These are phyloP conservation scores for Caprella mutica DNA, from an alignment of 2,888 invertebrate genomes.

Conservation along the genomic window DNA sequence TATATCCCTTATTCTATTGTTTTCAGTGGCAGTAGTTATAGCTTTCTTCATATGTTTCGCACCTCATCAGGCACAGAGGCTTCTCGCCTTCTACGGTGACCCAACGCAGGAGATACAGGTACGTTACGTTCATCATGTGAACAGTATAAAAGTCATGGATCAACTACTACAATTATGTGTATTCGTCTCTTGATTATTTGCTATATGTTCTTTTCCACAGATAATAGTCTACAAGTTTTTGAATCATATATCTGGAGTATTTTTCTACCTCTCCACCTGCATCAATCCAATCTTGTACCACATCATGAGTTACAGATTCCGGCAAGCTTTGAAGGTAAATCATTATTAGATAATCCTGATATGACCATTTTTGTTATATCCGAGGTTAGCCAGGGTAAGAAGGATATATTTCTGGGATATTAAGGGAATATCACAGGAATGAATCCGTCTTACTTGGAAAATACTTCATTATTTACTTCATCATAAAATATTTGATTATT, in stretches of 20 bases:
- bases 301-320: conserved; percentile 87
- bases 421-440: too few relatives aligned
- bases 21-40: conserved; percentile 46
- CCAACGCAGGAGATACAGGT: conserved; percentile 34
- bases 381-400: too few relatives aligned
- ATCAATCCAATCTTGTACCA: conserved; percentile 88
- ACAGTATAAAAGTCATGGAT: neutral
- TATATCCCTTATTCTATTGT: too few relatives aligned
- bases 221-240: conserved; percentile 51
- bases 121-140: too few relatives aligned
- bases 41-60: conserved; percentile 87
- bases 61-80: conserved; percentile 81
- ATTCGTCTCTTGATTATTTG: neutral
- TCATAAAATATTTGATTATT: too few relatives aligned
- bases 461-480: too few relatives aligned
- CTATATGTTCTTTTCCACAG: neutral
- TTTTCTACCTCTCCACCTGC: conserved; percentile 83
- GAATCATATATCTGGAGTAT: conserved; percentile 72
- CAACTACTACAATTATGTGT: neutral
- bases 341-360: too few relatives aligned
- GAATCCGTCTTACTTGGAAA: too few relatives aligned
- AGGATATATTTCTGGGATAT: too few relatives aligned
- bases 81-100: conserved; percentile 59
- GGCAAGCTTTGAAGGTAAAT: conserved; percentile 84
- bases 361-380: too few relatives aligned